Evolutionary conservation across 2,113 vertebrate genomes (phyloP).

Genomic region (Melospiza georgiana): DNA sequence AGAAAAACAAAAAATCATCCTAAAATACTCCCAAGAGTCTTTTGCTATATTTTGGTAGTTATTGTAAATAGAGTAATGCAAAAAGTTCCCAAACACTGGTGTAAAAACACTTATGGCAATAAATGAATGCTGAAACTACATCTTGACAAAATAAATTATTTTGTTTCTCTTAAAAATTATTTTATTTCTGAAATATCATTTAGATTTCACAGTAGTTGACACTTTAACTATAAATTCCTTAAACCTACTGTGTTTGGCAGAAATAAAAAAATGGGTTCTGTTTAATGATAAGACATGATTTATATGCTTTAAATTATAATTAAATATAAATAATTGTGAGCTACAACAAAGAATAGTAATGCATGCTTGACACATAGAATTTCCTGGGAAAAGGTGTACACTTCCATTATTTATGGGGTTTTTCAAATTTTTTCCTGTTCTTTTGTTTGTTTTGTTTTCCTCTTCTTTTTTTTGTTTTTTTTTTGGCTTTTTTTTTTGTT

Average conservation of each 20-base stretch:
- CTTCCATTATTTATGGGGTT: background rate
- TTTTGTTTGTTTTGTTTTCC: background rate
- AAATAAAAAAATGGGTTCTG: background rate
- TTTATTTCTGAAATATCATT: background rate
- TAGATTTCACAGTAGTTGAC: background rate
- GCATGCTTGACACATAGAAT: background rate
- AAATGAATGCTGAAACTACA: background rate
- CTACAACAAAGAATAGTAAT: background rate
- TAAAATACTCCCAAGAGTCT: background rate
- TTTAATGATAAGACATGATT: background rate
- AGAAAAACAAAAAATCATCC: accelerated
- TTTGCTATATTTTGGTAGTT: background rate
- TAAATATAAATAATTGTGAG: background rate
- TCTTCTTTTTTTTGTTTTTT: too few species aligned
- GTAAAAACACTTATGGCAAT: background rate
- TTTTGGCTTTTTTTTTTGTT: too few species aligned
- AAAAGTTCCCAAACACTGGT: background rate
- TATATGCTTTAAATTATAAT: background rate
- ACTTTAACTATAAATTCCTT: background rate
- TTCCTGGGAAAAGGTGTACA: background rate
- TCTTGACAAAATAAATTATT: background rate
- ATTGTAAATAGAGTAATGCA: accelerated
- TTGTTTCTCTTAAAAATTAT: background rate
- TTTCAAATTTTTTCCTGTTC: background rate
- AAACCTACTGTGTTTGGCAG: background rate